These are phyloP conservation scores for Cataglyphis rosenhaueri DNA, from an alignment of 2,888 invertebrate species.

Conservation along the genomic window DNA sequence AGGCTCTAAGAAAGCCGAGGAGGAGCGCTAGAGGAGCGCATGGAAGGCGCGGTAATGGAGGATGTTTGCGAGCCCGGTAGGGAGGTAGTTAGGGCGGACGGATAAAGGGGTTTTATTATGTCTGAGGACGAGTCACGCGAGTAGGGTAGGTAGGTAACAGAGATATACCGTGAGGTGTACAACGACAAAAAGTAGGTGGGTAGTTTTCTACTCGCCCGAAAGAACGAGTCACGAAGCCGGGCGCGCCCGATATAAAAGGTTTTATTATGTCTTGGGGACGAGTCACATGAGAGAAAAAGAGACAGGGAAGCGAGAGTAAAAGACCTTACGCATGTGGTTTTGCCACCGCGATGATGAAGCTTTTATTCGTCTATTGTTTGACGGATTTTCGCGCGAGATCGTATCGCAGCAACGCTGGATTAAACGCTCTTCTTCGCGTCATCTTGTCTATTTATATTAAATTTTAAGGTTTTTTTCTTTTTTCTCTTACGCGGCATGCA, in stretches of 20 bases:
- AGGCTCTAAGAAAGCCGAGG: conserved; percentile 58
- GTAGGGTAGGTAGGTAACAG: conserved; percentile 48
- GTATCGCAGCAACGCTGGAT: background rate
- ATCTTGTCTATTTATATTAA: background rate
- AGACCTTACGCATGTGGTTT: conserved; percentile 43
- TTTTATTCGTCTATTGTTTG: conserved; percentile 59
- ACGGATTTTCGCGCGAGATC: conserved; percentile 9
- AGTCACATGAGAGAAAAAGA: conserved; percentile 32
- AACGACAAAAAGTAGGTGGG: conserved; percentile 61
- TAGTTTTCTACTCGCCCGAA: conserved; percentile 47
- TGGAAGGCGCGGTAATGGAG: conserved; percentile 56
- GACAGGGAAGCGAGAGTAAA: conserved; percentile 36
- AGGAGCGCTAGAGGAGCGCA: conserved; percentile 26
- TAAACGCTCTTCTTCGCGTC: conserved; percentile 13
- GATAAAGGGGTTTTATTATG: conserved; percentile 69
- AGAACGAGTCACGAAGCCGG: conserved; percentile 49
- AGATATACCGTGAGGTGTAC: conserved; percentile 57
- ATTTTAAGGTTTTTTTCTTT: background rate
- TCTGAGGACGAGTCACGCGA: conserved; percentile 68
- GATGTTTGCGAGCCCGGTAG: conserved; percentile 41
- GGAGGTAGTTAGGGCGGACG: conserved; percentile 60
- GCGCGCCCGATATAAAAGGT: conserved; percentile 66
- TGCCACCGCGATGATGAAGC: conserved; percentile 25
- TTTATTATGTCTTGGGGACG: conserved; percentile 65
- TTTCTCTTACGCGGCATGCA: background rate